These are phyloP conservation scores for Sula dactylatra DNA, from an alignment of 2,113 vertebrate species.

Conservation along the genomic window DNA sequence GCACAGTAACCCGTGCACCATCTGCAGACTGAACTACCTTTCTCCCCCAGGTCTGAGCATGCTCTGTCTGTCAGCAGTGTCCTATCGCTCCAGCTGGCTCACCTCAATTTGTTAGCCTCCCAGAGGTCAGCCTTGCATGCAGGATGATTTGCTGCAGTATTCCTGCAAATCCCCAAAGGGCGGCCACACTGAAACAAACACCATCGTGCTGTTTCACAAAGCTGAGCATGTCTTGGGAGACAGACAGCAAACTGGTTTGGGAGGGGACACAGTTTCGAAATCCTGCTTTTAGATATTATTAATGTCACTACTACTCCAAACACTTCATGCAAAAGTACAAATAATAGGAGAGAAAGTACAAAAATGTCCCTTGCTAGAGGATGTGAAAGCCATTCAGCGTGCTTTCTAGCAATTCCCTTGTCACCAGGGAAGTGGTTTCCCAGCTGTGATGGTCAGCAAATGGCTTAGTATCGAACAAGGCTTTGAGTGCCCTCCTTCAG, in stretches of 20 bases:
- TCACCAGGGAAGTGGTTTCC: neutral
- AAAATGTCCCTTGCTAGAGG: neutral
- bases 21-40: slow-evolving; percentile 42
- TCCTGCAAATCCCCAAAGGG: slow-evolving; percentile 52
- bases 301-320: neutral
- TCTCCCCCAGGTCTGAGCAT: slow-evolving; percentile 57
- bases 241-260: neutral
- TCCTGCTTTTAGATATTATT: neutral
- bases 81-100: slow-evolving; percentile 64
- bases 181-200: slow-evolving; percentile 1
- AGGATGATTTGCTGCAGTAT: slow-evolving; percentile 64
- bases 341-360: neutral
- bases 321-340: neutral
- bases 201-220: neutral
- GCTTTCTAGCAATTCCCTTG: slow-evolving; percentile 19
- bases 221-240: neutral
- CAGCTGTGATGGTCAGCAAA: neutral
- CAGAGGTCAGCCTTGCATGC: slow-evolving; percentile 63
- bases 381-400: neutral
- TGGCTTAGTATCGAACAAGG: neutral
- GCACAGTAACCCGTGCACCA: slow-evolving; percentile 7
- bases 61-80: slow-evolving; percentile 47
- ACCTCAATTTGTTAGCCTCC: slow-evolving; percentile 70
- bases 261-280: neutral
- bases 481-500: neutral